Evolutionary conservation across 2,113 vertebrate genomes (phyloP).

Genomic region (Carassius auratus): DNA sequence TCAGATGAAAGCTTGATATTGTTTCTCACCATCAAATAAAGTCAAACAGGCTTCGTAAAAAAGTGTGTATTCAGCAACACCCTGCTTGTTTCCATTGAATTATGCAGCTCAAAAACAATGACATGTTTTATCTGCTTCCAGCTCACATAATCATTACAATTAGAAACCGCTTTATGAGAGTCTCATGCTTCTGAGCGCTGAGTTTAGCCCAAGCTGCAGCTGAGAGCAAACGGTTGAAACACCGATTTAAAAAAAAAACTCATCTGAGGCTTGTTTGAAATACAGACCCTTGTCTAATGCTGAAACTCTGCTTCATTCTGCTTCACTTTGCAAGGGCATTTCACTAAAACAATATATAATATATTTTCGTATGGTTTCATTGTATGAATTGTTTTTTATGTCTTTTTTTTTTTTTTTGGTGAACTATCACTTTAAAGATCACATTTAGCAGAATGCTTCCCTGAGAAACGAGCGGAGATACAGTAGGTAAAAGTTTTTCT

Average conservation of each 20-base stretch:
- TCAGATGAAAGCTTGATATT: conserved; percentile 42
- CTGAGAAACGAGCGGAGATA: conserved; percentile 1
- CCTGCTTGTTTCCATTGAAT: conserved; percentile 50
- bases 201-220: conserved; percentile 56
- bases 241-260: conserved; percentile 50
- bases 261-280: conserved; percentile 57
- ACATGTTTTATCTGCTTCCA: conserved; percentile 62
- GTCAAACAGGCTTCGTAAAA: conserved; percentile 26
- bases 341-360: too few relatives aligned
- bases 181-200: conserved; percentile 54
- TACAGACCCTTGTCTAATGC: conserved; percentile 48
- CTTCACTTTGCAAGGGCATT: too few relatives aligned
- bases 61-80: conserved; percentile 49
- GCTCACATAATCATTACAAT: conserved; percentile 61
- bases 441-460: neutral
- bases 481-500: conserved; percentile 41
- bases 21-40: conserved; percentile 54
- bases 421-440: neutral
- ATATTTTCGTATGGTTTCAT: neutral
- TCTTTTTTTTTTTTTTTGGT: neutral
- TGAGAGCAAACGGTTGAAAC: conserved; percentile 53
- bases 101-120: conserved; percentile 44
- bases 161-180: conserved; percentile 56
- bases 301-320: conserved; percentile 36
- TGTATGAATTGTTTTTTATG: neutral